Base-by-base conservation (phyloP, 2,888 invertebrate species). In the Agriotes lineatus region DNA sequence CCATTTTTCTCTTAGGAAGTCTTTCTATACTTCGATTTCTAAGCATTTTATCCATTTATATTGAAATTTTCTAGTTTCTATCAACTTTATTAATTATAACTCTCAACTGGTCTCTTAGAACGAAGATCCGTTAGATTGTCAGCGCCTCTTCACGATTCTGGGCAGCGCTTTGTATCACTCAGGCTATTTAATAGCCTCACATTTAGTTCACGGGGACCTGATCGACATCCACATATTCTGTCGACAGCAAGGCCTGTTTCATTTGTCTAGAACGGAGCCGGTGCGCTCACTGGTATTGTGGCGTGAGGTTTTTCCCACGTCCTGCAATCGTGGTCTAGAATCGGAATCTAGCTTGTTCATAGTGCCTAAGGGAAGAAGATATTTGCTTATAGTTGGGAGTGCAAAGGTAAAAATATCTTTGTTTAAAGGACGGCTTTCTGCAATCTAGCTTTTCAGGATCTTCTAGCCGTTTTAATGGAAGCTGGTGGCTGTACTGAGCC, bases 131-230 rank as follows among this genome's bases (percentile, higher is more conserved):
- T 88, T 92, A 79, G 90, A 91, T 76, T 91, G 91, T 77, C 91
- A 93, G 85, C 86, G 94, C 74, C 83, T 92, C 69, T 87, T 88
- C 71, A 87, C 87, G 33, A 85, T 88, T 39, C 81, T 86, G 50
- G 88, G 88, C 10, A 87, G 87, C 71, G 85, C 85, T 2, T 74
- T 87, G 3, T 88, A 86, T 74, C 87, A 85, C 73, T 85, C 90
- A 76, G 92, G 91, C 12, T 92, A 92, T 81, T 85, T 96, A 69
- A 81, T 96, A 45, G 90, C 92, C 66, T 93, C 92, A 5, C 96
- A 96, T 83, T 85, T 96, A 72, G 89, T 90, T 69, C 87, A 90
- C 58, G 89, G 90, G 66, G 93, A 95, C 82, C 86, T 94, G 59
- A 86, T 89, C 45, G 93, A 94, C 79, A 87, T 96, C 0, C 90